Evolutionary conservation across 2,888 invertebrate species (phyloP).

Genomic region (Thyatira batis): DNA sequence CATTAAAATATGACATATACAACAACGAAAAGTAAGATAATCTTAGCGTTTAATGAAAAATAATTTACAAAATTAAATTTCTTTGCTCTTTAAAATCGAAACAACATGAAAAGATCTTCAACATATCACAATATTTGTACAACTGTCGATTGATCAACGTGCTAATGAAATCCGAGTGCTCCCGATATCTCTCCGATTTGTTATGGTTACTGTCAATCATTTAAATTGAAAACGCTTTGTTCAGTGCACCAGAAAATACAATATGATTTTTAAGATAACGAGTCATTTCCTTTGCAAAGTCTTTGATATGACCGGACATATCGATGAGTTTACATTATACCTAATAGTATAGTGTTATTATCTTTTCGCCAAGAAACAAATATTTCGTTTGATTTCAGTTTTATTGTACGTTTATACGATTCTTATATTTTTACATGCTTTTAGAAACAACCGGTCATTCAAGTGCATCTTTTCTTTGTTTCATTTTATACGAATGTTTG

Average conservation of each 20-base stretch:
- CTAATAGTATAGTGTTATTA: neutral
- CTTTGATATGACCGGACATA: neutral
- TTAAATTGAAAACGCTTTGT: neutral
- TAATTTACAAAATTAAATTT: neutral
- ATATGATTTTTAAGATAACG: neutral
- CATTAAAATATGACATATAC: neutral
- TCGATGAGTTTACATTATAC: neutral
- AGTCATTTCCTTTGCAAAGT: neutral
- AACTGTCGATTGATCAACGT: slow-evolving; percentile 14
- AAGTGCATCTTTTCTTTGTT: neutral
- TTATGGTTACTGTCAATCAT: slow-evolving; percentile 27
- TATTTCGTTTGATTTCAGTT: neutral
- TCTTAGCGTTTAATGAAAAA: neutral
- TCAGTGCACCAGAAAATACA: slow-evolving; percentile 1
- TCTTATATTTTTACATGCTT: neutral
- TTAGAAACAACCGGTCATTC: neutral
- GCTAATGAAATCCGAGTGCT: slow-evolving; percentile 16
- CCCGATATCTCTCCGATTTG: slow-evolving; percentile 18
- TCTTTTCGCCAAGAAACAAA: neutral
- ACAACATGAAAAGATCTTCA: slow-evolving; percentile 2
- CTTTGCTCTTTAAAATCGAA: neutral
- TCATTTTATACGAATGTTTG: neutral
- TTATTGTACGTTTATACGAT: neutral
- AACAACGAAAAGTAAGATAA: neutral
- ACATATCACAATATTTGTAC: slow-evolving; percentile 19